Evolutionary conservation across 2,797 vertebrate species (phyloP).

Genomic region (Echiichthys vipera): DNA sequence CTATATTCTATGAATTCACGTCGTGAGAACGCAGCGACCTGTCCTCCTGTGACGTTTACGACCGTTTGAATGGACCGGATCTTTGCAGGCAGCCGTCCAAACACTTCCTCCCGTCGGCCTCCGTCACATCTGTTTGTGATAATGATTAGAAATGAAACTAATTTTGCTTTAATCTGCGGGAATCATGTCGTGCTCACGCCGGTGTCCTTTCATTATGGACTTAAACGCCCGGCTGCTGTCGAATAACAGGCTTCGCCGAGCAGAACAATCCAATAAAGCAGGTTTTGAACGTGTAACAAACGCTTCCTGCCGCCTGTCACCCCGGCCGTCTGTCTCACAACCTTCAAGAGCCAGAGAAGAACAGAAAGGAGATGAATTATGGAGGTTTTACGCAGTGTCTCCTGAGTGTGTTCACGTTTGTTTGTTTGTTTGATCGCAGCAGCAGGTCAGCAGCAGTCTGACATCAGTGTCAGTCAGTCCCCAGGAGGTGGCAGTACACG

Average conservation of each 20-base stretch:
- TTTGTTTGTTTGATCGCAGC: slow-evolving; percentile 8
- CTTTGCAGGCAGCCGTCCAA: background rate
- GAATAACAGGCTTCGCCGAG: slow-evolving; percentile 66
- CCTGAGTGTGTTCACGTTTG: slow-evolving; percentile 18
- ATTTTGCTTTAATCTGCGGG: slow-evolving; percentile 64
- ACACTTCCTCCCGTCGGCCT: background rate
- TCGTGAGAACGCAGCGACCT: no score
- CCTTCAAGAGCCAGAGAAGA: slow-evolving; percentile 50
- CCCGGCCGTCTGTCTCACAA: slow-evolving; percentile 41
- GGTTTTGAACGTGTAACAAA: slow-evolving; percentile 59
- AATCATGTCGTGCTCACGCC: slow-evolving; percentile 38
- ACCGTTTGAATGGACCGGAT: background rate
- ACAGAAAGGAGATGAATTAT: slow-evolving; percentile 20
- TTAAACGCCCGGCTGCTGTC: slow-evolving; percentile 60
- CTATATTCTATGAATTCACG: no score
- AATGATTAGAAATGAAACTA: slow-evolving; percentile 53
- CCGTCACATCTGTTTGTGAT: slow-evolving; percentile 54
- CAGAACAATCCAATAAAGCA: slow-evolving; percentile 73
- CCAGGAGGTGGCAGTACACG: no score
- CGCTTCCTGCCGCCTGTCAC: slow-evolving; percentile 1
- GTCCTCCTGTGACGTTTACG: background rate
- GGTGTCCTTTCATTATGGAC: slow-evolving; percentile 46
- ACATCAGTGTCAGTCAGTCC: background rate
- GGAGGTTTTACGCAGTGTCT: background rate
- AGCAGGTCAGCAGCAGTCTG: background rate